phyloP scores from a whole-genome alignment of 1,140 invertebrate species.

The Aplysia californica region DNA sequence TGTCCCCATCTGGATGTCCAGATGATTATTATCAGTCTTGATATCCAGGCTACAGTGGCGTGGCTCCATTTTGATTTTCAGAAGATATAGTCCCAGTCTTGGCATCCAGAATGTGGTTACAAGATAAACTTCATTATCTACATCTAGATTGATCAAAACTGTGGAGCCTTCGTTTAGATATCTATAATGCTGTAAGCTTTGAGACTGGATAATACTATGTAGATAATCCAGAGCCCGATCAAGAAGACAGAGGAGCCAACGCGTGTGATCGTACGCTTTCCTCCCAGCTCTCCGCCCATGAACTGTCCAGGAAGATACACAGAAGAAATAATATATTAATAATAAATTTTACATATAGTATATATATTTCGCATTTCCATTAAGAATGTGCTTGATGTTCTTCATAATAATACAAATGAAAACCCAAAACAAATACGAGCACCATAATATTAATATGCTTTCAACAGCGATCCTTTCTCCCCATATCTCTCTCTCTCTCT shows the following conservation, averaged over 20 bases:
- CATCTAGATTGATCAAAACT: not conserved
- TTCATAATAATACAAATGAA: not conserved
- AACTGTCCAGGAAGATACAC: conserved; percentile 43
- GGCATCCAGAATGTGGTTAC: too few relatives aligned
- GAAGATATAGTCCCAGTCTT: too few relatives aligned
- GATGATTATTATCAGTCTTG: too few relatives aligned
- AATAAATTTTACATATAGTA: not conserved
- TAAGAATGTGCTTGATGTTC: not conserved
- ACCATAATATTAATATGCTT: too few relatives aligned
- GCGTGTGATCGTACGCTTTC: conserved; percentile 45
- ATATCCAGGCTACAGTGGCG: too few relatives aligned
- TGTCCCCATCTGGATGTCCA: too few relatives aligned
- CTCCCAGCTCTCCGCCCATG: conserved; percentile 62
- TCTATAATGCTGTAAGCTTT: not conserved
- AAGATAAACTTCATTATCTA: too few relatives aligned
- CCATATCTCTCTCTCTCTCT: too few relatives aligned
- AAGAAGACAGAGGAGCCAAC: conserved; percentile 63
- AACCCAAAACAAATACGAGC: not conserved
- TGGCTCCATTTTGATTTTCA: too few relatives aligned
- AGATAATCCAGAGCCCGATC: conserved; percentile 70
- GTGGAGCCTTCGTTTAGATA: not conserved
- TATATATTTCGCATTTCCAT: not conserved
- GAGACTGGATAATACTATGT: conserved; percentile 69
- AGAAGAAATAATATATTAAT: not conserved
- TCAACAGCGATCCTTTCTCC: too few relatives aligned